Conservation (phyloP, 2,888 invertebrate species). For the Furcula furcula region DNA sequence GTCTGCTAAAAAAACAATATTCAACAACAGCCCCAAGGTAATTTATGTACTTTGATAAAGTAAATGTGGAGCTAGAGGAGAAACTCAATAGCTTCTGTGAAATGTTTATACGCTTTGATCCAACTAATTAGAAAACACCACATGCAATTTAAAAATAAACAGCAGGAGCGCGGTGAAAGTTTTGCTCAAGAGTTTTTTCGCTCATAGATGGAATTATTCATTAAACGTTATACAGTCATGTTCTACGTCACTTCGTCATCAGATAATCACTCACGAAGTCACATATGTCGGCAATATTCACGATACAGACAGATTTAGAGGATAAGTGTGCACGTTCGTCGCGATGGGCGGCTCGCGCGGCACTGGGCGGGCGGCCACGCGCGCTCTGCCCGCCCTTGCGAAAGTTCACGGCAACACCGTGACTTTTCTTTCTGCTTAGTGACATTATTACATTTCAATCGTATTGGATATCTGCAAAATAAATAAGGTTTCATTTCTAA, state of each 20-base stretch:
- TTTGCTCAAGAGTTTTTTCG: conserved; percentile 1
- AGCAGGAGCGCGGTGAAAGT: conserved; percentile 1
- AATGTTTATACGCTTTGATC: conserved; percentile 1
- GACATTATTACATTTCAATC: conserved; percentile 59
- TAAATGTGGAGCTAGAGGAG: background rate
- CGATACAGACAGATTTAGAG: conserved; percentile 31
- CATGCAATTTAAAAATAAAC: conserved; percentile 3
- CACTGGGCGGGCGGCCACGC: conserved; percentile 61
- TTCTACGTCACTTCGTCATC: conserved; percentile 12
- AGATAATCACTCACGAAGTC: conserved; percentile 33
- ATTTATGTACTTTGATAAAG: background rate
- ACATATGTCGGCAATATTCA: conserved; percentile 44
- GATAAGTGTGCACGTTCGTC: conserved; percentile 48
- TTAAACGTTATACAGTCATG: conserved; percentile 6
- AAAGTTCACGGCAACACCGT: conserved; percentile 71
- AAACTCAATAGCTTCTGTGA: conserved; percentile 1
- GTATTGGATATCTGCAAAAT: conserved; percentile 44
- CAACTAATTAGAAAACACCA: background rate
- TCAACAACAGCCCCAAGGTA: background rate
- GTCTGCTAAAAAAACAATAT: background rate
- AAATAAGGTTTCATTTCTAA: conserved; percentile 44
- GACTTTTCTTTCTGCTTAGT: conserved; percentile 55
- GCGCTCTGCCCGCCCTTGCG: conserved; percentile 57
- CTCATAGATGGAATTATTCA: conserved; percentile 3
- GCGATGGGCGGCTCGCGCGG: conserved; percentile 60